phyloP scores from a whole-genome alignment of 2,113 vertebrate species.

The Anoura caudifer region DNA sequence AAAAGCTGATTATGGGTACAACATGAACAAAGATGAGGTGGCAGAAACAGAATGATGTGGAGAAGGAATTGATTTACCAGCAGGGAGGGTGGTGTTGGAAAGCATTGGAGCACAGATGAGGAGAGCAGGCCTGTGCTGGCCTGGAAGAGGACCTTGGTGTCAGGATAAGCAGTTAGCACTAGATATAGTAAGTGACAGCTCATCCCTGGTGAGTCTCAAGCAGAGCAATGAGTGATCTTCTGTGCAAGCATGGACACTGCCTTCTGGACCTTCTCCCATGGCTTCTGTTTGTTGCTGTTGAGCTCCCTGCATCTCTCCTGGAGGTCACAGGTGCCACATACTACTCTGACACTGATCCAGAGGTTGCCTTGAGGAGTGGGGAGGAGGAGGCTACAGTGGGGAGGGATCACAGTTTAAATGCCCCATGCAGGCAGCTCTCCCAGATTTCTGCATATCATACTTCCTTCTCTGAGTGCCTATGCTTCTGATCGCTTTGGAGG shows the following conservation, averaged over 20 bases:
- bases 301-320: neutral
- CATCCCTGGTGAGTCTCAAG: neutral
- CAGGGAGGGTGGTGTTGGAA: neutral
- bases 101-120: neutral
- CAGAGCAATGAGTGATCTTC: neutral
- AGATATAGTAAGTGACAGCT: neutral
- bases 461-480: neutral
- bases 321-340: neutral
- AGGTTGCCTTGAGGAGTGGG: neutral
- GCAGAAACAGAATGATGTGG: neutral
- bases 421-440: neutral
- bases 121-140: neutral
- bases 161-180: neutral
- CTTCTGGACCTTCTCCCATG: neutral
- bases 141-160: neutral
- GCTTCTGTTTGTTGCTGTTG: neutral
- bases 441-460: accelerated
- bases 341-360: neutral
- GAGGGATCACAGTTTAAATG: neutral
- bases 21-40: neutral
- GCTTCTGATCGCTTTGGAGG: neutral
- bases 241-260: neutral
- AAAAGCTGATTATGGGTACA: neutral
- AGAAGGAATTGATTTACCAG: neutral
- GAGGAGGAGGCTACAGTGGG: neutral